Base-by-base conservation (phyloP, 2,888 invertebrate genomes). In the Aethes cnicana region DNA sequence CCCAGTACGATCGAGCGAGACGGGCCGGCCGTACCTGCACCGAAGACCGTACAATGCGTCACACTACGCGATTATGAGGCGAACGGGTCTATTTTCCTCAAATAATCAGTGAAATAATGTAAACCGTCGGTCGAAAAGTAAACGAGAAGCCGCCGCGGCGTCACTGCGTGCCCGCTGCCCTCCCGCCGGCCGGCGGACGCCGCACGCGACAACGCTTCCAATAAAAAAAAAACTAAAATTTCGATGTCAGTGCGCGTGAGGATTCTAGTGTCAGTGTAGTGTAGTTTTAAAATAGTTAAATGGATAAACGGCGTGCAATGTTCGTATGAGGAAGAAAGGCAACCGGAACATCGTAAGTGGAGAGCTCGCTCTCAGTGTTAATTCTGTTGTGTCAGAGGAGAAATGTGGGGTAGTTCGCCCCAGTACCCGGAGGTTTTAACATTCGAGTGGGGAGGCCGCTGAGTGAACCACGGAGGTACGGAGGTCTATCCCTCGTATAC, bases 161-260 rank as follows among this genome's bases (percentile, higher is more conserved):
- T 93, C 57, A 92, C 93, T 93, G 62, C 61, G 62, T 62, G 59
- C 57, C 56, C 60, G 67, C 68, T 66, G 59, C 64, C 57, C 93
- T 93, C 48, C 94, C 94, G 57, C 94, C 95, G 70, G 95, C 95
- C 83, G 91, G 85, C 78, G 72, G 77, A 81, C 78, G 92, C 93
- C 48, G 91, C 93, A 73, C 93, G 93, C 73, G 93, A 82, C 81
- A 77, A 75, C 80, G 81, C 80, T 77, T 69, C 74, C 71, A 72
- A 52, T 52, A 77, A 78, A 80, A 84, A 80, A 74, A 73, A 74
- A 72, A 72, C 74, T 72, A 66, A 77, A 78, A 74, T 76, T 77
- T 77, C 78, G 75, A 87, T 88, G 87, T 87, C 83, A 80, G 83
- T 78, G 81, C 74, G 73, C 76, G 80, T 68, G 77, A 76, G 82